Evolutionary conservation across 1,140 invertebrate genomes (phyloP).

Genomic region (Zelostemma sp.): DNA sequence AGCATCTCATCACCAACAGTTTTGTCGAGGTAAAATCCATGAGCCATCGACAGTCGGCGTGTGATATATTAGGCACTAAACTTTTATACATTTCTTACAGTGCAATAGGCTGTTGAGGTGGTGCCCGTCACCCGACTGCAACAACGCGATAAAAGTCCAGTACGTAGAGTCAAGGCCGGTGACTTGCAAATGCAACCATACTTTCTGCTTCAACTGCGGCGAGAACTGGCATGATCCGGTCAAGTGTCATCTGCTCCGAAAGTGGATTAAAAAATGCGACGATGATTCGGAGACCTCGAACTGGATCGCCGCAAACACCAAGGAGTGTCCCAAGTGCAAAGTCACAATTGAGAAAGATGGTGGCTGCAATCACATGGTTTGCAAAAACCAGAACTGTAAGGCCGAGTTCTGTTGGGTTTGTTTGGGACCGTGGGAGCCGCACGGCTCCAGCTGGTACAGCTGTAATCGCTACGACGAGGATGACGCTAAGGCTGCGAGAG

Average conservation of each 20-base stretch:
- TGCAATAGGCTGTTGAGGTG: slow-evolving; percentile 89
- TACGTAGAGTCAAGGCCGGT: slow-evolving; percentile 94
- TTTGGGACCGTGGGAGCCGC: slow-evolving; percentile 98
- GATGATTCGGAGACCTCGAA: slow-evolving; percentile 99
- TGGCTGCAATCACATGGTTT: slow-evolving; percentile 99
- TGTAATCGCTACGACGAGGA: slow-evolving; percentile 98
- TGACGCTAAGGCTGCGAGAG: slow-evolving; percentile 94
- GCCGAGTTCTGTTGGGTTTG: slow-evolving; percentile 99
- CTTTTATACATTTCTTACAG: slow-evolving; percentile 67
- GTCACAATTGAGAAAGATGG: slow-evolving; percentile 99
- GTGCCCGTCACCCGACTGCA: slow-evolving; percentile 98
- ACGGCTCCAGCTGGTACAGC: slow-evolving; percentile 98
- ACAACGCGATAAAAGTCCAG: slow-evolving; percentile 94
- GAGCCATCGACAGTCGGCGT: no score
- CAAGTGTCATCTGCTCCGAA: slow-evolving; percentile 91
- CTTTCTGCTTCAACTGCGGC: slow-evolving; percentile 96
- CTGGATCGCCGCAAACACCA: slow-evolving; percentile 99
- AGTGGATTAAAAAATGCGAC: slow-evolving; percentile 99
- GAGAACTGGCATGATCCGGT: slow-evolving; percentile 99
- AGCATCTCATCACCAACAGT: slow-evolving; percentile 98
- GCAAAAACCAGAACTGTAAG: slow-evolving; percentile 98
- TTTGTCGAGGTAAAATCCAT: slow-evolving; percentile 88
- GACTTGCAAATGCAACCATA: slow-evolving; percentile 93
- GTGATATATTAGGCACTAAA: not conserved
- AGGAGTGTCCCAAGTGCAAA: slow-evolving; percentile 99